These are phyloP conservation scores for Orchestes rusci DNA, from an alignment of 2,888 invertebrate genomes.

Conservation along the genomic window DNA sequence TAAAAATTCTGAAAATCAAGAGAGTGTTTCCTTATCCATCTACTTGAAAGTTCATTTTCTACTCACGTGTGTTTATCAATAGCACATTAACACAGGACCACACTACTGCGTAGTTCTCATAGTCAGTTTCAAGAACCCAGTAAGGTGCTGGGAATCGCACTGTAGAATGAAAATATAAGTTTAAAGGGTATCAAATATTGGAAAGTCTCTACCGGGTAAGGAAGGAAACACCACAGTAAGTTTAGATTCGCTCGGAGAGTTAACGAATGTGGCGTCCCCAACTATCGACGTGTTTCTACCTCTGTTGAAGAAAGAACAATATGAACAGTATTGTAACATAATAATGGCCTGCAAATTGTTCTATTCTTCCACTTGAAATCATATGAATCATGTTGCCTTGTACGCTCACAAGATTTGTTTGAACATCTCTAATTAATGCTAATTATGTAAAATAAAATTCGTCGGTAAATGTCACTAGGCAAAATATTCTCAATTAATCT, in stretches of 20 bases:
- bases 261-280: slow-evolving; percentile 50
- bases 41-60: not conserved
- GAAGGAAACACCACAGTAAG: slow-evolving; percentile 56
- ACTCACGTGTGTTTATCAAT: slow-evolving; percentile 50
- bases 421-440: too few relatives aligned
- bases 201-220: slow-evolving; percentile 48
- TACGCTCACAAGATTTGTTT: too few relatives aligned
- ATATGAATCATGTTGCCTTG: too few relatives aligned
- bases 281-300: slow-evolving; percentile 40
- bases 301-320: slow-evolving; percentile 2
- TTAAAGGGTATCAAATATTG: not conserved
- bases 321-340: too few relatives aligned
- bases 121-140: slow-evolving; percentile 61
- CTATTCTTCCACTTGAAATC: too few relatives aligned
- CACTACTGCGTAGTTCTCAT: too few relatives aligned
- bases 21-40: not conserved
- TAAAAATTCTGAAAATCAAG: slow-evolving; percentile 39
- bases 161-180: slow-evolving; percentile 30
- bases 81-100: slow-evolving; percentile 55
- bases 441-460: too few relatives aligned
- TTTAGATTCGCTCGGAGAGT: slow-evolving; percentile 52
- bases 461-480: too few relatives aligned
- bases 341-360: too few relatives aligned
- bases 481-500: too few relatives aligned
- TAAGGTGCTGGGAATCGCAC: slow-evolving; percentile 51